Percentiles rank a stretch among this genome's conserved stretches.
Conservation (phyloP, 2,113 vertebrate genomes). For the Scortum barcoo region DNA sequence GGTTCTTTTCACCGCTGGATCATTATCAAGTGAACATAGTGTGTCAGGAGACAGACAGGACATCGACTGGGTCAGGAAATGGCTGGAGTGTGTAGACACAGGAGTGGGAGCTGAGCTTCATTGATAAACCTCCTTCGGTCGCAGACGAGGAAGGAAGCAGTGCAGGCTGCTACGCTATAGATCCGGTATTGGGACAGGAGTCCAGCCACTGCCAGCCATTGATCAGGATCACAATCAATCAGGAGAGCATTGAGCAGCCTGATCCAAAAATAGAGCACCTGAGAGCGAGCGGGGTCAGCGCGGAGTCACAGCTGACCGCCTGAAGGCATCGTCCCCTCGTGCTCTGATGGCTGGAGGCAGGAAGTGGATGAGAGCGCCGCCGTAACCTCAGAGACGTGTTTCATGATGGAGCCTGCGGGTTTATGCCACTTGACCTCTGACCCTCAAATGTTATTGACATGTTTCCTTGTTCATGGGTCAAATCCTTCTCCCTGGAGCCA, state of each 20-base stretch:
- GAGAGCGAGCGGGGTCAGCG: slow-evolving; percentile 48
- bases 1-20: slow-evolving; percentile 7
- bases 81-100: slow-evolving; percentile 71
- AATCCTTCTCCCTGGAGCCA: slow-evolving; percentile 22
- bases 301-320: slow-evolving; percentile 50
- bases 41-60: slow-evolving; percentile 74
- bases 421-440: slow-evolving; percentile 56
- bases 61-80: slow-evolving; percentile 77
- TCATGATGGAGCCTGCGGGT: slow-evolving; percentile 37
- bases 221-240: slow-evolving; percentile 83
- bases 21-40: slow-evolving; percentile 34
- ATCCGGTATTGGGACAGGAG: slow-evolving; percentile 76
- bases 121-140: slow-evolving; percentile 65
- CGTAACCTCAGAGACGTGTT: slow-evolving; percentile 38
- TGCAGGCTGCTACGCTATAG: slow-evolving; percentile 59
- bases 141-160: slow-evolving; percentile 65
- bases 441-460: slow-evolving; percentile 46
- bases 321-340: not conserved
- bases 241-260: slow-evolving; percentile 76
- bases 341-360: slow-evolving; percentile 19
- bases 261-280: slow-evolving; percentile 80
- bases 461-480: slow-evolving; percentile 55
- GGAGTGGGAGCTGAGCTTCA: slow-evolving; percentile 56
- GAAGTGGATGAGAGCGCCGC: slow-evolving; percentile 38
- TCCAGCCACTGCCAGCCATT: slow-evolving; percentile 79